phyloP scores from a whole-genome alignment of 2,113 vertebrate genomes.

The Herpetotheres cachinnans region DNA sequence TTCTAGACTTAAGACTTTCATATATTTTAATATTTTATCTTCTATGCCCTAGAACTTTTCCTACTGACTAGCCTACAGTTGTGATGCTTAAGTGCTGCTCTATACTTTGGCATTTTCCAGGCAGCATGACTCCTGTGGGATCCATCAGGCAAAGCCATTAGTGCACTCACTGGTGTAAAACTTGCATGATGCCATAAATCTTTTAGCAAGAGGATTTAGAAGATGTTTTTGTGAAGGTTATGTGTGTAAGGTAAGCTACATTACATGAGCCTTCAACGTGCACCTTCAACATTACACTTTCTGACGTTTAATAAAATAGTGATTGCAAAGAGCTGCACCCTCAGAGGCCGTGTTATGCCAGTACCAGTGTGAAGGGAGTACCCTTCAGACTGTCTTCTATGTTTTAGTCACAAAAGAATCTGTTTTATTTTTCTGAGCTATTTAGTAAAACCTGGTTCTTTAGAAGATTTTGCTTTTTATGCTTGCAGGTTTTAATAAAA shows the following conservation, averaged over 20 bases:
- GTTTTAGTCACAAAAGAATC: constrained; percentile 58
- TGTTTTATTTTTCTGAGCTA: constrained; percentile 64
- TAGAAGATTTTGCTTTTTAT: background rate
- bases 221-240: constrained; percentile 79
- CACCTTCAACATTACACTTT: constrained; percentile 66
- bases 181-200: constrained; percentile 91
- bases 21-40: constrained; percentile 39
- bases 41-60: constrained; percentile 26
- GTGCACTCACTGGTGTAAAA: constrained; percentile 85
- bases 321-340: constrained; percentile 72
- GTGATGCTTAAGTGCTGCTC: constrained; percentile 69
- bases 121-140: constrained; percentile 77
- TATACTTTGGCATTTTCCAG: constrained; percentile 77
- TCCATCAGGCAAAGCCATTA: constrained; percentile 87
- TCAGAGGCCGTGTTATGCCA: constrained; percentile 74
- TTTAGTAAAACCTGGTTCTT: background rate
- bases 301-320: constrained; percentile 80
- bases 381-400: constrained; percentile 41
- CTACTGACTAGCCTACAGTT: background rate
- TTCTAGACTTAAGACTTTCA: background rate
- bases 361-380: constrained; percentile 30
- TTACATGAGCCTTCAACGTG: constrained; percentile 41
- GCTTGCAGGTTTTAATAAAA: background rate
- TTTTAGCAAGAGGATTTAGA: constrained; percentile 80
- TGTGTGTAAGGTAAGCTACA: constrained; percentile 70